A percentile compares a stretch with the other conserved stretches of the same genome.
phyloP scores from a whole-genome alignment of 2,797 vertebrate species.

The Hippoglossus hippoglossus region DNA sequence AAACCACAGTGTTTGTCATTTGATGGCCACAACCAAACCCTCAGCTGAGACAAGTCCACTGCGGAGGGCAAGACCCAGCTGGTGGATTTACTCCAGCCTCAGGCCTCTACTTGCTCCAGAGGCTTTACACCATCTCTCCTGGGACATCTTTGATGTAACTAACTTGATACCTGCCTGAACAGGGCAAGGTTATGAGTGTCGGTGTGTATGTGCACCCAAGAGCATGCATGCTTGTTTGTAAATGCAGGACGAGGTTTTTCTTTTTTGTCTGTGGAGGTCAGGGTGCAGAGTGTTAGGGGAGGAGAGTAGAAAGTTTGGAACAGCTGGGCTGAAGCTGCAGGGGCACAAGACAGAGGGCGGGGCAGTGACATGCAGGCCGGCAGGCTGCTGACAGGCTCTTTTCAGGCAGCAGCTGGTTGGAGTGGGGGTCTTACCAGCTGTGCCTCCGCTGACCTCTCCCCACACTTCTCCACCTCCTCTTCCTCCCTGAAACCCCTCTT shows the following conservation, averaged over 20 bases:
- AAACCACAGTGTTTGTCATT: neutral
- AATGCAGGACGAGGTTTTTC: constrained; percentile 26
- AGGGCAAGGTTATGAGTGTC: constrained; percentile 2
- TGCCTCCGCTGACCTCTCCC: constrained; percentile 79
- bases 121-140: constrained; percentile 15
- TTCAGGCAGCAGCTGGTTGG: constrained; percentile 86
- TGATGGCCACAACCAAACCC: constrained; percentile 13
- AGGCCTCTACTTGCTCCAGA: constrained; percentile 34
- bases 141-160: constrained; percentile 55
- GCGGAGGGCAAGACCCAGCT: constrained; percentile 54
- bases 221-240: constrained; percentile 43
- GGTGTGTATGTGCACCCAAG: constrained; percentile 19
- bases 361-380: constrained; percentile 44
- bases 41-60: neutral
- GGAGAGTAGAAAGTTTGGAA: constrained; percentile 75
- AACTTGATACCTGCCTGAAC: constrained; percentile 37
- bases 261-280: constrained; percentile 59
- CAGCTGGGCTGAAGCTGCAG: constrained; percentile 83
- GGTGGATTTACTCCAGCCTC: constrained; percentile 54
- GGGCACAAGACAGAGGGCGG: constrained; percentile 39
- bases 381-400: constrained; percentile 75
- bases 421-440: constrained; percentile 85
- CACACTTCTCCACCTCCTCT: constrained; percentile 61
- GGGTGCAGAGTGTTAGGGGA: constrained; percentile 39
- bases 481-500: constrained; percentile 41